Evolutionary conservation across 2,113 vertebrate genomes (phyloP).

Genomic region (Apistogramma diplotaenia): DNA sequence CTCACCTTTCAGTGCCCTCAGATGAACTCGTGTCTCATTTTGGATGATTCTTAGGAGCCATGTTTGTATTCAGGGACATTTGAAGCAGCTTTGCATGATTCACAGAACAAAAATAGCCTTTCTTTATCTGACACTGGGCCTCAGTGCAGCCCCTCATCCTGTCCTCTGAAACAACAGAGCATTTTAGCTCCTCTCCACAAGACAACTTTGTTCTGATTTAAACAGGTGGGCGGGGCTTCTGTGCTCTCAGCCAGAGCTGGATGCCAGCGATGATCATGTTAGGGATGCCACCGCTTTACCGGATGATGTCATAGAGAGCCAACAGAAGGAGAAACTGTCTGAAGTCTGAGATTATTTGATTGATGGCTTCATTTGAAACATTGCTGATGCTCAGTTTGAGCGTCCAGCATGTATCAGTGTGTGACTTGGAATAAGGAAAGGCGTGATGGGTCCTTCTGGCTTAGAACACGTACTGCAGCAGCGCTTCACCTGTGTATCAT

Average conservation of each 20-base stretch:
- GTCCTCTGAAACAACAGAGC: neutral
- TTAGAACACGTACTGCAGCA: neutral
- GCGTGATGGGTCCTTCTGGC: neutral
- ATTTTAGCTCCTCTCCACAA: neutral
- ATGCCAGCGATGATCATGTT: neutral
- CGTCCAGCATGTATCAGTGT: neutral
- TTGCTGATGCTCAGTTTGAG: too few relatives aligned
- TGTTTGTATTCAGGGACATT: neutral
- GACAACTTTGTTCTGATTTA: neutral
- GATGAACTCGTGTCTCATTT: neutral
- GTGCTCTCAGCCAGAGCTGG: neutral
- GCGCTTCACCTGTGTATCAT: neutral
- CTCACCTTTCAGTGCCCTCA: fast-evolving
- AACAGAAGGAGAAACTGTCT: neutral
- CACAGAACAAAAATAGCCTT: neutral
- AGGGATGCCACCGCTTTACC: neutral
- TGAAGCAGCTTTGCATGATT: neutral
- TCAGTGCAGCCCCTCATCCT: neutral
- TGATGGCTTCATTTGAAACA: too few relatives aligned
- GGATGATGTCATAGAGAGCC: neutral
- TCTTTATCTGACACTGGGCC: neutral
- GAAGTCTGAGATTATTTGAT: neutral
- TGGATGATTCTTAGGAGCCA: neutral
- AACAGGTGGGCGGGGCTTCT: neutral
- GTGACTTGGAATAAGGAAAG: neutral